Evolutionary conservation across 2,797 vertebrate species (phyloP).

Genomic region (Rhynchotus rufescens): DNA sequence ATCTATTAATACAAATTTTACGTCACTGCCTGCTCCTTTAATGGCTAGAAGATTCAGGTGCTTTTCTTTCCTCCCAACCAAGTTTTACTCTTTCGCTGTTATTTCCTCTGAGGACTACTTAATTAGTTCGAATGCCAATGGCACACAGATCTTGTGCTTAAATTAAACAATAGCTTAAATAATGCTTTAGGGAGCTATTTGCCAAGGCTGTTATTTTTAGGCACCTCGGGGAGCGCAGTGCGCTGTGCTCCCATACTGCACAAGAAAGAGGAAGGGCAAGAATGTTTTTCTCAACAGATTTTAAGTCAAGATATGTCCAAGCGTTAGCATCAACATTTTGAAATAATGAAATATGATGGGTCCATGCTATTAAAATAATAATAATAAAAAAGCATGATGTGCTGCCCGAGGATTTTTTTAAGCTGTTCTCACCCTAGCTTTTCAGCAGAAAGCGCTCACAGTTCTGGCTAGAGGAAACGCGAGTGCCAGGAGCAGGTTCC

Average conservation of each 20-base stretch:
- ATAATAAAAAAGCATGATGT: not conserved
- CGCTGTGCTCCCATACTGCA: not conserved
- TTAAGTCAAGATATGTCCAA: slow-evolving; percentile 16
- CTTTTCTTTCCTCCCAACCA: not conserved
- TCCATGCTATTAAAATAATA: not conserved
- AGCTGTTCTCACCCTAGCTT: not conserved
- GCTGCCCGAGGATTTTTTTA: not conserved
- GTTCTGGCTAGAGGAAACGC: not conserved
- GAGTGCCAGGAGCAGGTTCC: not conserved
- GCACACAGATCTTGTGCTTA: slow-evolving; percentile 46
- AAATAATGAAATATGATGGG: not conserved
- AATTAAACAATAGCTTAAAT: slow-evolving; percentile 70
- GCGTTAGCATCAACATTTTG: not conserved
- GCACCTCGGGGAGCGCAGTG: not conserved
- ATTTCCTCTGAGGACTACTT: slow-evolving; percentile 60
- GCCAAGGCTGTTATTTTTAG: slow-evolving; percentile 69
- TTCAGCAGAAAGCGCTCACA: not conserved
- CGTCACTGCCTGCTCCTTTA: not conserved
- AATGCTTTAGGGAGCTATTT: slow-evolving; percentile 52
- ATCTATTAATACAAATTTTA: not conserved
- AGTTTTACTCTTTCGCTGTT: slow-evolving; percentile 23
- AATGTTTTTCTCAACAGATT: slow-evolving; percentile 38
- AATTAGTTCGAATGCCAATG: slow-evolving; percentile 60
- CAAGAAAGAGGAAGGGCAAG: slow-evolving; percentile 57
- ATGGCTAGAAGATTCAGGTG: slow-evolving; percentile 9